A percentile compares a stretch with the other conserved stretches of the same genome.
These are phyloP conservation scores for Melipona bicolor DNA, from an alignment of 2,888 invertebrate species.

Conservation along the genomic window DNA sequence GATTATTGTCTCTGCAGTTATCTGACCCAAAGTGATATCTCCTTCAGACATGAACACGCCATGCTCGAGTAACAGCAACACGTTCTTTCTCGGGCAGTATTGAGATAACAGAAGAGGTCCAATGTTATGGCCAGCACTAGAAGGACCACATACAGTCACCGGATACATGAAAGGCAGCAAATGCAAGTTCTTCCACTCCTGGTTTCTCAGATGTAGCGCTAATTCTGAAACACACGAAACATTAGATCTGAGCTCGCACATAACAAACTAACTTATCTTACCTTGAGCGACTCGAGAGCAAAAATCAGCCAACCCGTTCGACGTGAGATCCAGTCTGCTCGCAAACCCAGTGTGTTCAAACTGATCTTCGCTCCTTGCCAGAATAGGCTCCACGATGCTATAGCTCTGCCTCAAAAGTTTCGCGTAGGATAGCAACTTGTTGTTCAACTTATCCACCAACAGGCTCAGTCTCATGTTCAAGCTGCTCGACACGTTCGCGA, in stretches of 20 bases:
- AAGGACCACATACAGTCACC: conserved; percentile 81
- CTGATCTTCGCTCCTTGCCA: conserved; percentile 67
- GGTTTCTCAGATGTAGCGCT: conserved; percentile 72
- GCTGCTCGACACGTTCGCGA: conserved; percentile 71
- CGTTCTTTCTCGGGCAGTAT: conserved; percentile 79
- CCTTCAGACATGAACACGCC: conserved; percentile 80
- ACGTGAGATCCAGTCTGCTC: conserved; percentile 55
- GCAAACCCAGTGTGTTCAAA: conserved; percentile 61
- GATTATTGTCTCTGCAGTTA: conserved; percentile 80
- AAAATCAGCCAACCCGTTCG: conserved; percentile 70
- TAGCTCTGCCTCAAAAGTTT: conserved; percentile 75
- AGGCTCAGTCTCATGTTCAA: conserved; percentile 70
- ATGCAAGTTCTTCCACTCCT: conserved; percentile 81
- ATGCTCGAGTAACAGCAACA: conserved; percentile 80
- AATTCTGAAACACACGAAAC: conserved; percentile 68
- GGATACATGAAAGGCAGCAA: conserved; percentile 79
- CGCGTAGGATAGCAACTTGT: conserved; percentile 74
- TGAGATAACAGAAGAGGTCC: conserved; percentile 80
- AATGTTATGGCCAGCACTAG: conserved; percentile 79
- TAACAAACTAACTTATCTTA: not conserved
- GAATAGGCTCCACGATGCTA: conserved; percentile 75
- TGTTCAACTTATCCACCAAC: conserved; percentile 77
- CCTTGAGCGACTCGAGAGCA: conserved; percentile 78
- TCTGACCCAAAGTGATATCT: conserved; percentile 79
- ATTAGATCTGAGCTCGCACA: not conserved